Conservation (phyloP, 2,888 invertebrate genomes). For the Mesochorus sp. region DNA sequence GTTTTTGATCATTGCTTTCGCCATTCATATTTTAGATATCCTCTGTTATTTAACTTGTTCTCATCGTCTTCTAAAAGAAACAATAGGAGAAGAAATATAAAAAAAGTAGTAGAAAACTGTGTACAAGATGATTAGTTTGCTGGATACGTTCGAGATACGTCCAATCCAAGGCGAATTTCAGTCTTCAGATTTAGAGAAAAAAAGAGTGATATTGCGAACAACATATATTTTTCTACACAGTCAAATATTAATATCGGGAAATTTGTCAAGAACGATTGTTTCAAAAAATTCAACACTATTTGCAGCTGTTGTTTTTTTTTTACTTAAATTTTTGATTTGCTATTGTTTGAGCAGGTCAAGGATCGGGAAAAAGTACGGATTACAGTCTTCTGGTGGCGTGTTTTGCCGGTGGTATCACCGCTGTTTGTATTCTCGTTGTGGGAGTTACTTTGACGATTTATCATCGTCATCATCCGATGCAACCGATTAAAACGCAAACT, state of each 20-base stretch:
- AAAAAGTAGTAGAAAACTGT: conserved; percentile 5
- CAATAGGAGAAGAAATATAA: conserved; percentile 6
- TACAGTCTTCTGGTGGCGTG: conserved; percentile 78
- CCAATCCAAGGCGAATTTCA: conserved; percentile 12
- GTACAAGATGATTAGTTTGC: conserved; percentile 39
- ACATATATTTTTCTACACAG: conserved; percentile 1
- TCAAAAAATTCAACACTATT: not conserved
- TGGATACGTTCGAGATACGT: conserved; percentile 33
- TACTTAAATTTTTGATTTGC: conserved; percentile 47
- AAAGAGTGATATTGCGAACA: not conserved
- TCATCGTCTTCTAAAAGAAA: not conserved
- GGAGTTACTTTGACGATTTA: conserved; percentile 77
- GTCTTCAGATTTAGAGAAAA: not conserved
- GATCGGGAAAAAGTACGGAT: conserved; percentile 73
- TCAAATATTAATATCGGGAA: not conserved
- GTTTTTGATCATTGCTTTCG: conserved; percentile 7
- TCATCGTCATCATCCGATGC: conserved; percentile 72
- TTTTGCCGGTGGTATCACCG: conserved; percentile 78
- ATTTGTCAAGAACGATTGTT: conserved; percentile 13
- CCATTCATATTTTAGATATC: conserved; percentile 36
- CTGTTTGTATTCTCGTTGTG: conserved; percentile 76
- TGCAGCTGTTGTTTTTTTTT: not conserved
- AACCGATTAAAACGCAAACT: conserved; percentile 69
- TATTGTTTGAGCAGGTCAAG: conserved; percentile 72
- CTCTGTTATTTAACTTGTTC: not conserved